Base-by-base conservation (phyloP, 2,888 invertebrate species). In the Aphrophora alni region DNA sequence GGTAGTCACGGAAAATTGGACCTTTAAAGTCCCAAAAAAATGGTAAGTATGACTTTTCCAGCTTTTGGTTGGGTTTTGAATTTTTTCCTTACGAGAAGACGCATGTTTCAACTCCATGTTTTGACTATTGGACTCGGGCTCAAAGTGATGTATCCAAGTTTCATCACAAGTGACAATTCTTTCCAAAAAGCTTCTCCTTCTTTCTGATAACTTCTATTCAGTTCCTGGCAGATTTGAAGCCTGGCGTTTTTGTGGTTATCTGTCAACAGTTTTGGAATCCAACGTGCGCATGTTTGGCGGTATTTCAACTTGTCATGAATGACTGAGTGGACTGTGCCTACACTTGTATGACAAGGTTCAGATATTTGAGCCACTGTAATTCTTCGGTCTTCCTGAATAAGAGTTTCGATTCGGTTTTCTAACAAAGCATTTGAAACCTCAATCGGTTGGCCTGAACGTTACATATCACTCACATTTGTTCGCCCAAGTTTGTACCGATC, bases 271-370 rank as follows among this genome's bases (percentile, higher is more conserved):
- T 68, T 77, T n/a, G 77, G 74, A 10, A 77, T 38, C 77, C 74
- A 74, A 2, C 44, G 51, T 73, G 81, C 27, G 24, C 78, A 81
- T 33, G 69, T 74, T 78, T 81, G 77, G 77, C 75, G 59, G 21
- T 33, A 33, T 33, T 33, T 33, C 33, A 33, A 33, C 33, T 33
- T 33, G 33, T 33, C 33, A 33, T 33, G 33, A 33, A 33, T 33
- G 33, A 33, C 8, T 33, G 3, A 33, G 33, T 33, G 33, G 33
- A 33, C 33, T 3, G 3, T 33, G 33, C 33, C 33, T 33, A 33
- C 33, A 33, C 33, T 33, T 33, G 33, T 33, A 8, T 33, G 33
- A 33, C 33, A 8, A 33, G 33, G 3, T 33, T 33, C 33, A 33
- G 8, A 3, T 33, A 33, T 33, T 33, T 33, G 33, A 33, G 33